Evolutionary conservation across 23 tunicate species (phyloP).

Genomic region (Oikopleura dioica): DNA sequence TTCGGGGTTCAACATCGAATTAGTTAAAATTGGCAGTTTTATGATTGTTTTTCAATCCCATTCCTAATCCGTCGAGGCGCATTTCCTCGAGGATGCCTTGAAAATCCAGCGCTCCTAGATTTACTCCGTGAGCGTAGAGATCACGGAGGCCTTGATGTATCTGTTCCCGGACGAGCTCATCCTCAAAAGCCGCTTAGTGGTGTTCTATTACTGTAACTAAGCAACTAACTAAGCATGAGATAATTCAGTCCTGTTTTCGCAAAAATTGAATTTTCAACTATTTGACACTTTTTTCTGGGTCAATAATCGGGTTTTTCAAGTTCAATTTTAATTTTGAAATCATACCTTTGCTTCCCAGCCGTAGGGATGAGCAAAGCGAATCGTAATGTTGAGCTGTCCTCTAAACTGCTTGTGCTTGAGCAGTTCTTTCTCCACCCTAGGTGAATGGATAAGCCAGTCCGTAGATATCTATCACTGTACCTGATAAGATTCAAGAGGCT

Average conservation of each 20-base stretch:
- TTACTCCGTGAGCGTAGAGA: conserved; percentile 46
- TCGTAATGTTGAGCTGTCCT: conserved; percentile 57
- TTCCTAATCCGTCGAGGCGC: conserved; percentile 33
- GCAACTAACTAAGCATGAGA: no score
- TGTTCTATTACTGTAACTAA: no score
- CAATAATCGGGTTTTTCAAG: no score
- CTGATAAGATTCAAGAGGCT: conserved; percentile 49
- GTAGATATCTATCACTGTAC: neutral
- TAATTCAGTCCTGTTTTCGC: no score
- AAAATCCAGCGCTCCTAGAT: conserved; percentile 62
- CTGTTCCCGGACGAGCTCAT: no score
- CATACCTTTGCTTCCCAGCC: conserved; percentile 88
- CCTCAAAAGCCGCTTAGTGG: no score
- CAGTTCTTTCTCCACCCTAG: neutral
- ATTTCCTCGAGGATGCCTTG: conserved; percentile 62
- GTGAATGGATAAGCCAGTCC: neutral
- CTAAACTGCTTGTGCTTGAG: conserved; percentile 58
- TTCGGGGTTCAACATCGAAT: no score
- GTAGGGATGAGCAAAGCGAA: conserved; percentile 70
- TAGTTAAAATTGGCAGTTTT: no score
- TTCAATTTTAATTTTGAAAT: no score
- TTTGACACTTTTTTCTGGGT: no score
- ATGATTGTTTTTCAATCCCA: no score
- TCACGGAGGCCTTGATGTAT: conserved; percentile 25
- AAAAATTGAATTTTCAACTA: no score